A percentile compares a stretch with the other conserved stretches of the same genome.
Evolutionary conservation across 2,113 vertebrate genomes (phyloP).

Genomic region (Thamnaconus septentrionalis): DNA sequence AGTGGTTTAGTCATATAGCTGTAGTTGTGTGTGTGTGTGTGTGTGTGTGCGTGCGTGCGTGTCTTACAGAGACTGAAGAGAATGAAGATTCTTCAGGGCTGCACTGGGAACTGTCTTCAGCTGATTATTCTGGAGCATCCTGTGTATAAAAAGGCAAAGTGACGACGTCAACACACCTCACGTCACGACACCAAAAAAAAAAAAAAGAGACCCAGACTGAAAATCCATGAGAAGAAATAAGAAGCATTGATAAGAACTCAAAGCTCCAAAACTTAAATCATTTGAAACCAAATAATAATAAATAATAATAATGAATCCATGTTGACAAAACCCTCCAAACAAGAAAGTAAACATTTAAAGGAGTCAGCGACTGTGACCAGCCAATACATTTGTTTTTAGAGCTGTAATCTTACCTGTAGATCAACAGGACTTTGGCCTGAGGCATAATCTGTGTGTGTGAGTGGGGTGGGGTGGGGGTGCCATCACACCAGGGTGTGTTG

Average conservation of each 20-base stretch:
- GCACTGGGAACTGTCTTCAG: slow-evolving; percentile 91
- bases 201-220: no score
- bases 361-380: no score
- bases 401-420: no score
- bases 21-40: slow-evolving; percentile 3
- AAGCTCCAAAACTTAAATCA: no score
- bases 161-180: slow-evolving; percentile 2
- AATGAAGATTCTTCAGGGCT: slow-evolving; percentile 86
- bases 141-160: slow-evolving; percentile 58
- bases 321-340: no score
- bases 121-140: slow-evolving; percentile 97
- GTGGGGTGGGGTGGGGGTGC: not conserved
- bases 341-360: no score
- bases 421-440: not conserved
- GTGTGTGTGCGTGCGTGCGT: not conserved
- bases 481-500: slow-evolving; percentile 26
- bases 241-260: no score
- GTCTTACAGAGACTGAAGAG: slow-evolving; percentile 95
- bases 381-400: no score
- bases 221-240: no score
- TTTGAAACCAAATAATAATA: no score
- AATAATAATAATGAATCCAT: no score
- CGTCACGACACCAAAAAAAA: not conserved
- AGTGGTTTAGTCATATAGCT: not conserved
- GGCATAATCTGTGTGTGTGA: not conserved